Percentiles rank a stretch among this genome's conserved stretches.
Evolutionary conservation across 2,888 invertebrate genomes (phyloP).

Genomic region (Caenorhabditis sp.): DNA sequence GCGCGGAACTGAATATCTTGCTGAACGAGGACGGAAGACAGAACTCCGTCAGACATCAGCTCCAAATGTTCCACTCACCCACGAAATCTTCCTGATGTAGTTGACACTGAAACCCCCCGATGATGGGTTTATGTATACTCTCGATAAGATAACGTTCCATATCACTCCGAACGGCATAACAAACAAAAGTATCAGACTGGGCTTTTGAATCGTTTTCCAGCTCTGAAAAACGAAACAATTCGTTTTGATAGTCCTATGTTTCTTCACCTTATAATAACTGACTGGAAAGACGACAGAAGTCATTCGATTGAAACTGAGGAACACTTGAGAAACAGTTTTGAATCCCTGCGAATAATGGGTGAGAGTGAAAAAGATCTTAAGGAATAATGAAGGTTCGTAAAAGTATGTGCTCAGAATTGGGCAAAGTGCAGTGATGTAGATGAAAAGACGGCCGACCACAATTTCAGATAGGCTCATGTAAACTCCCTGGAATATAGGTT

Average conservation of each 20-base stretch:
- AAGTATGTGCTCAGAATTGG: conserved; percentile 32
- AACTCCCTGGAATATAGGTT: conserved; percentile 26
- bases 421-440: conserved; percentile 33
- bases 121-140: conserved; percentile 42
- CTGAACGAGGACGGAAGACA: too few species aligned
- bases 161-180: conserved; percentile 34
- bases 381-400: conserved; percentile 32
- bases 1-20: too few species aligned
- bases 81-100: conserved; percentile 21
- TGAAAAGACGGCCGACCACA: conserved; percentile 33
- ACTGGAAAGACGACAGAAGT: conserved; percentile 40
- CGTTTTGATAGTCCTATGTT: not conserved
- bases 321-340: conserved; percentile 50
- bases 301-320: conserved; percentile 51
- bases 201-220: conserved; percentile 15
- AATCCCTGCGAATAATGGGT: conserved; percentile 36
- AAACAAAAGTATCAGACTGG: conserved; percentile 12
- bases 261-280: conserved; percentile 4
- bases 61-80: conserved; percentile 7
- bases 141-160: conserved; percentile 42
- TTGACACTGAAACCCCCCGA: conserved; percentile 40
- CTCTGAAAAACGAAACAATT: conserved; percentile 12
- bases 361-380: conserved; percentile 29
- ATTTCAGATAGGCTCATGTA: conserved; percentile 44
- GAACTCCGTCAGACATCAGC: too few species aligned